phyloP scores from a whole-genome alignment of 2,888 invertebrate genomes.

The Heteromurus nitidus region DNA sequence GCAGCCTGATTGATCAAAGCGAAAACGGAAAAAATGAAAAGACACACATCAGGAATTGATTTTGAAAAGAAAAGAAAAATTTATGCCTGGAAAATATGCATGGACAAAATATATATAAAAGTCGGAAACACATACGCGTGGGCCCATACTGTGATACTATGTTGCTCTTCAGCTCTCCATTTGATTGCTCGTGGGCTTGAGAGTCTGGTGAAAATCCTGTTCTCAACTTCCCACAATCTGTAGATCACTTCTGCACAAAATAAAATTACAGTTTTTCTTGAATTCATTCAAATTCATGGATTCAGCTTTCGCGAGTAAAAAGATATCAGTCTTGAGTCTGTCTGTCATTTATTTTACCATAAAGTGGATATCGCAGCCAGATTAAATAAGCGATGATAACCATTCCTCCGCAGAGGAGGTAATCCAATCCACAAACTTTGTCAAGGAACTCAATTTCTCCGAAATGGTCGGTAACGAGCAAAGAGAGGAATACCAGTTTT shows the following conservation, averaged over 20 bases:
- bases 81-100: too few species aligned
- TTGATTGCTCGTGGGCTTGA: constrained; percentile 35
- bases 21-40: neutral
- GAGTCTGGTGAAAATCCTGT: constrained; percentile 23
- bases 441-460: constrained; percentile 42
- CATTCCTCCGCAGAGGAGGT: constrained; percentile 38
- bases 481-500: constrained; percentile 23
- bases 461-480: constrained; percentile 38
- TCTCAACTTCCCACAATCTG: constrained; percentile 40
- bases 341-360: too few species aligned
- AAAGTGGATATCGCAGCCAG: constrained; percentile 46
- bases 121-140: constrained; percentile 27
- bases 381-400: constrained; percentile 29
- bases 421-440: constrained; percentile 39
- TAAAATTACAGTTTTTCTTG: constrained; percentile 6
- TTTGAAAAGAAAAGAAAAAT: too few species aligned
- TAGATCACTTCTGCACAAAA: constrained; percentile 36
- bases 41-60: too few species aligned
- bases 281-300: neutral
- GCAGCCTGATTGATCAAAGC: constrained; percentile 8
- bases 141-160: constrained; percentile 44
- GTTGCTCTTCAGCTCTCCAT: constrained; percentile 42
- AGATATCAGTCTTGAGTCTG: too few species aligned
- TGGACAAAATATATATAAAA: neutral
- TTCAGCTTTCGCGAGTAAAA: neutral